Evolutionary conservation across 2,888 invertebrate species (phyloP).

Genomic region (Coremacera marginata): DNA sequence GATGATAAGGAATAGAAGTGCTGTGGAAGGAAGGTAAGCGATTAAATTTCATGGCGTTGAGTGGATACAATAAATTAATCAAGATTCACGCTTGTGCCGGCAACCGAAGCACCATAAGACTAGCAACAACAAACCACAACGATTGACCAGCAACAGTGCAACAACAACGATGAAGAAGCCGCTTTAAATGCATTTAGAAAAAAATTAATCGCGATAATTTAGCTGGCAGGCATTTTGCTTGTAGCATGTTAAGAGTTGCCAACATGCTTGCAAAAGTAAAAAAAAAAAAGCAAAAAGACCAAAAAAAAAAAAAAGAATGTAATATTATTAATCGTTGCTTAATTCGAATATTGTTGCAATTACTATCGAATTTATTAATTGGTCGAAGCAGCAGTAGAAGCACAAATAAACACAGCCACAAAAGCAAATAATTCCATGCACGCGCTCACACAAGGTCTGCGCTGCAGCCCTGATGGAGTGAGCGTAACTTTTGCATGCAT

Average conservation of each 20-base stretch:
- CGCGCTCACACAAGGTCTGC: conserved; percentile 14
- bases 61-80: conserved; percentile 13
- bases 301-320: not conserved
- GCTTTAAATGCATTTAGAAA: not conserved
- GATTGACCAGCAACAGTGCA: not conserved
- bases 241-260: not conserved
- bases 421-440: conserved; percentile 29
- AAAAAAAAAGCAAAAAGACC: not conserved
- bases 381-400: not conserved
- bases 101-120: not conserved
- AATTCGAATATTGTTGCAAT: conserved; percentile 32
- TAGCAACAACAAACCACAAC: not conserved
- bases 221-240: conserved; percentile 14
- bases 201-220: conserved; percentile 36
- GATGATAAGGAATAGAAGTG: not conserved
- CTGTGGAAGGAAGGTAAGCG: not conserved
- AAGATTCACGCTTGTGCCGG: not conserved
- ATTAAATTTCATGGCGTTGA: not conserved
- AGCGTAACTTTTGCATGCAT: not conserved
- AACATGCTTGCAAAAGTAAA: not conserved
- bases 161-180: not conserved
- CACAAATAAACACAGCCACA: not conserved
- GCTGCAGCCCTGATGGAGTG: conserved; percentile 10
- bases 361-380: conserved; percentile 32
- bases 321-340: conserved; percentile 31